Base-by-base conservation (phyloP, 2,113 vertebrate species). In the Istiophorus platypterus region DNA sequence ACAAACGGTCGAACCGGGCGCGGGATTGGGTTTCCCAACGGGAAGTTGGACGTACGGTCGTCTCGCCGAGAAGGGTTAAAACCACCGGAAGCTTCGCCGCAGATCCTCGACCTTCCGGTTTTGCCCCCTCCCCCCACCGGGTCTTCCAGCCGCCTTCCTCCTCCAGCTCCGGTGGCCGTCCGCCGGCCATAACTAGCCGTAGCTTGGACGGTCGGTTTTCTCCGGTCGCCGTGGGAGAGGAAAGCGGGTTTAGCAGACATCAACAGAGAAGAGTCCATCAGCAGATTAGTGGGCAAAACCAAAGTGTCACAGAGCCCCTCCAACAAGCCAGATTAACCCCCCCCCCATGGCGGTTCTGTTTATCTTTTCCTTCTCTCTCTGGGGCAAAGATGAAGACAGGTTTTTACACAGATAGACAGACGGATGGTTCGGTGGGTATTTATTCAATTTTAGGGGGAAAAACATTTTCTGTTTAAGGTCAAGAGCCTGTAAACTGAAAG, bases 201-300 rank as follows among this genome's bases (percentile, higher is more conserved):
- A 74, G 67, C 76, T 67, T 7, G n/a, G 29, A 1, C 54, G 37
- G 80, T 64, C 81, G 83, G 74, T 70, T n/a, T n/a, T 45, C 66
- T 62, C 2, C 31, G 62, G 73, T 77, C 56, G 57, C 14, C 10
- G 62, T 12, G 49, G 31, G 45, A 12, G 71, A 62, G 74, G 37
- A 82, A 76, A 87, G 64, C 86, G 71, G 88, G 82, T 84, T 90
- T 79, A 84, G 63, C 39, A 7, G 51, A 79, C 85, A 76, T 82
- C 81, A 76, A 57, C 59, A 63, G 51, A 71, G 42, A 11, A 61
- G 66, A 90, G 82, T 88, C 78, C 78, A 72, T 88, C 86, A 76
- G 31, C 49, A 37, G 90, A 89, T 91, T 90, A 92, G 62, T 0
- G 45, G 24, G 3, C 22, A 39, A 75, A 85, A 86, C 78, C 76